Evolutionary conservation across 2,797 vertebrate genomes (phyloP), one percentile per base, ranked within the genome.

Genomic region (Acanthis flammea): DNA sequence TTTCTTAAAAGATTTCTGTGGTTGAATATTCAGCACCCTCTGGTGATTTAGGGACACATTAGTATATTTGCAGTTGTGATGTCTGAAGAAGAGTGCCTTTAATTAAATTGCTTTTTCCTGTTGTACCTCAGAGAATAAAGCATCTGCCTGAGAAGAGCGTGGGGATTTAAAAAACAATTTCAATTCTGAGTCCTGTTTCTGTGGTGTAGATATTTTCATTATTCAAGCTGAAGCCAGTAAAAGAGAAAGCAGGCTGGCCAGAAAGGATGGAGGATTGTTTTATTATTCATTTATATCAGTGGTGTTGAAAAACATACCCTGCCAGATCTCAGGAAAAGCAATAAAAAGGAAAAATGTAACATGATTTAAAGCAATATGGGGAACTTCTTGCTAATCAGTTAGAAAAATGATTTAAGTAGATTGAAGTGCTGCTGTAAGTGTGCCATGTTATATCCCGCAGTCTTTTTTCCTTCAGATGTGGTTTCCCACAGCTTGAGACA

Each of bases 401-500:
- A 93, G 73, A 86, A 84, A 88, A 94, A 78, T 50, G 62, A 81
- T 83, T 90, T 86, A 60, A 92, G 79, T 81, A 66, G 92, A 70
- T 88, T 60, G 70, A 88, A 96, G 94, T 83, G 88, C 72, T 94
- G 94, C 85, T 73, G 44, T 92, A 83, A 91, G 87, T 37, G 53
- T 70, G 89, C 58, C 73, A 22, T 86, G 67, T 80, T 92, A 11
- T 60, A 75, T 53, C 76, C 71, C 57, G n/a, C 89, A 57, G 76
- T 55, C 73, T 82, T 88, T 92, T 74, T 82, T 76, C 66, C 87
- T 80, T 94, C 91, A 94, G 91, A 94, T 94, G 95, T 95, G 95
- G 95, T 90, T 97, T 95, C 91, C 92, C 95, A 81, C 95, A 94
- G 94, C 92, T 95, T 70, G 77, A 95, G 92, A 91, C 25, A 13